phyloP scores from a whole-genome alignment of 2,113 vertebrate genomes.

The Shinisaurus crocodilurus region DNA sequence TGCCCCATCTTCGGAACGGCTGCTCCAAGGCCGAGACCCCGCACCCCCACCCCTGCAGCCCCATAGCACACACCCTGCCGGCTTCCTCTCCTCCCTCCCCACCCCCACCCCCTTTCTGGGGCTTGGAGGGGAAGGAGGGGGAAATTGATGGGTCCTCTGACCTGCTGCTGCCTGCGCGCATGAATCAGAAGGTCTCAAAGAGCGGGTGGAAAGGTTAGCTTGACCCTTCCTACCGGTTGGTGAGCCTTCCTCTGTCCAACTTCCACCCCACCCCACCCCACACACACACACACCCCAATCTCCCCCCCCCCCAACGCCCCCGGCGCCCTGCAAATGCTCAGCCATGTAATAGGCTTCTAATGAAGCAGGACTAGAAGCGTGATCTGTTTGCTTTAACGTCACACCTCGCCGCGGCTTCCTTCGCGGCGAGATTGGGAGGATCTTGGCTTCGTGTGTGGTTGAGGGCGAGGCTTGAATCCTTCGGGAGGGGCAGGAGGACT shows the following conservation, averaged over 20 bases:
- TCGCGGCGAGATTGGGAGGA: background rate
- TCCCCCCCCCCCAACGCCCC: background rate
- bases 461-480: too few relatives aligned
- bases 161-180: background rate
- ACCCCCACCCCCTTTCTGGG: background rate
- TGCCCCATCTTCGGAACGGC: too few relatives aligned
- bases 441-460: background rate
- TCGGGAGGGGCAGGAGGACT: background rate
- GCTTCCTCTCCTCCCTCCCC: background rate
- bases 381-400: slow-evolving; percentile 14
- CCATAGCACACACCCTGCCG: background rate
- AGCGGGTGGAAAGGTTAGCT: background rate
- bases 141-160: background rate
- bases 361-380: background rate
- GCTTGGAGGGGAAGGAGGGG: background rate
- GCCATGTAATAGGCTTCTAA: slow-evolving; percentile 20
- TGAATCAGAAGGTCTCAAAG: slow-evolving; percentile 15
- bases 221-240: background rate
- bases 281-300: too few relatives aligned
- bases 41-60: too few relatives aligned
- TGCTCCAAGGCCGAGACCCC: too few relatives aligned
- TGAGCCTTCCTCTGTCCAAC: background rate
- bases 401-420: background rate
- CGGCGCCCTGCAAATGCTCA: background rate
- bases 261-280: background rate